Percentiles rank a stretch among this genome's conserved stretches.
These are phyloP conservation scores for Meles meles DNA, from an alignment of 2,113 vertebrate species.

Conservation along the genomic window DNA sequence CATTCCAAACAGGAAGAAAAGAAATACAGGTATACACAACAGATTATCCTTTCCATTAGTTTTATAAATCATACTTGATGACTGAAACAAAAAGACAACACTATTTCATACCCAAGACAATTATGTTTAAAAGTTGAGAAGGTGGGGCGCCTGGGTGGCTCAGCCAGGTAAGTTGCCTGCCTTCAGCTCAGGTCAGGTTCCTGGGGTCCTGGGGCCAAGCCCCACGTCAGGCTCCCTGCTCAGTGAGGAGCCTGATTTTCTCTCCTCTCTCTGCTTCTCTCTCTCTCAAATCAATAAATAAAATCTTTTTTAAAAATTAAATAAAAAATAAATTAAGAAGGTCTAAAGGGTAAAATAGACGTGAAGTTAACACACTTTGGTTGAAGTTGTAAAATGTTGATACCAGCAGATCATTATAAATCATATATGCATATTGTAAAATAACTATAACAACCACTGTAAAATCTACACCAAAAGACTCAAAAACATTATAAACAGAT, in stretches of 20 bases:
- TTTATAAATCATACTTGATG: background rate
- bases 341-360: background rate
- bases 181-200: background rate
- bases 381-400: background rate
- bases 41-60: background rate
- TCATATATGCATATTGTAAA: background rate
- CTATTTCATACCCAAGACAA: background rate
- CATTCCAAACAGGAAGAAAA: background rate
- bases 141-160: background rate
- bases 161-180: background rate
- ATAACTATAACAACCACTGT: background rate
- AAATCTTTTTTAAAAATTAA: background rate
- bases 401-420: background rate
- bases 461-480: background rate
- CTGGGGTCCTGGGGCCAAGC: background rate
- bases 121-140: constrained; percentile 20
- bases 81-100: background rate
- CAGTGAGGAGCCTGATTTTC: background rate
- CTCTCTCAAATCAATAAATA: background rate
- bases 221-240: background rate
- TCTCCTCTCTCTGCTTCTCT: background rate
- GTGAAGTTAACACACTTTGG: background rate
- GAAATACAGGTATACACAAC: background rate
- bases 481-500: background rate
- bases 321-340: background rate